A percentile compares a stretch with the other conserved stretches of the same genome.
These are phyloP conservation scores for Andrena cerasifolii DNA, from an alignment of 1,140 invertebrate species.

Conservation along the genomic window DNA sequence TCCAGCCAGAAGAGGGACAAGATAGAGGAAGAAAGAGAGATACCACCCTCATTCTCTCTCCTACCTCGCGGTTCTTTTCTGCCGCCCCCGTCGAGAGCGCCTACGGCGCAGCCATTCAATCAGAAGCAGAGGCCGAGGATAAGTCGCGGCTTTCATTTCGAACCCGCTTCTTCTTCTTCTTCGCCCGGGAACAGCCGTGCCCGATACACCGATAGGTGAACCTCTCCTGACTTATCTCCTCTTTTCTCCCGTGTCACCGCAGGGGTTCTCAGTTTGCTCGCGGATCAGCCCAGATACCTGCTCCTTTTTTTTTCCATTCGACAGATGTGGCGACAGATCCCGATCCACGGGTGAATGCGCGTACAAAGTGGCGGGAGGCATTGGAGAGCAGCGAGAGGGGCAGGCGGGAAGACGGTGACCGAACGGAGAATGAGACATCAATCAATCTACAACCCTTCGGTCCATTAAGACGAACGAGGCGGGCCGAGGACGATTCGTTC, in stretches of 20 bases:
- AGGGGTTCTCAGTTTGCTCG: slow-evolving; percentile 17
- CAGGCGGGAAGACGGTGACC: slow-evolving; percentile 40
- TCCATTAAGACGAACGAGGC: slow-evolving; percentile 79
- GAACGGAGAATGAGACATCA: slow-evolving; percentile 69
- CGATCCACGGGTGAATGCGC: too few species aligned
- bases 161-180: slow-evolving; percentile 37
- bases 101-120: slow-evolving; percentile 81
- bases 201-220: slow-evolving; percentile 64
- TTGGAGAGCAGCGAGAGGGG: slow-evolving; percentile 43
- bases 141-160: slow-evolving; percentile 76
- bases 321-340: too few species aligned
- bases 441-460: slow-evolving; percentile 80
- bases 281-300: too few species aligned
- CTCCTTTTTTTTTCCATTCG: too few species aligned
- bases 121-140: slow-evolving; percentile 72
- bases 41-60: neutral
- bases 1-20: slow-evolving; percentile 73
- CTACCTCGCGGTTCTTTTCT: slow-evolving; percentile 36
- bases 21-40: too few species aligned
- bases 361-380: neutral
- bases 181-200: slow-evolving; percentile 23
- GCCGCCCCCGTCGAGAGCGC: slow-evolving; percentile 52
- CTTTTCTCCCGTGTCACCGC: slow-evolving; percentile 1
- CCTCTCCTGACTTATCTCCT: slow-evolving; percentile 15
- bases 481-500: slow-evolving; percentile 70